phyloP scores from a whole-genome alignment of 2,113 vertebrate genomes.

The Aegithalos caudatus region DNA sequence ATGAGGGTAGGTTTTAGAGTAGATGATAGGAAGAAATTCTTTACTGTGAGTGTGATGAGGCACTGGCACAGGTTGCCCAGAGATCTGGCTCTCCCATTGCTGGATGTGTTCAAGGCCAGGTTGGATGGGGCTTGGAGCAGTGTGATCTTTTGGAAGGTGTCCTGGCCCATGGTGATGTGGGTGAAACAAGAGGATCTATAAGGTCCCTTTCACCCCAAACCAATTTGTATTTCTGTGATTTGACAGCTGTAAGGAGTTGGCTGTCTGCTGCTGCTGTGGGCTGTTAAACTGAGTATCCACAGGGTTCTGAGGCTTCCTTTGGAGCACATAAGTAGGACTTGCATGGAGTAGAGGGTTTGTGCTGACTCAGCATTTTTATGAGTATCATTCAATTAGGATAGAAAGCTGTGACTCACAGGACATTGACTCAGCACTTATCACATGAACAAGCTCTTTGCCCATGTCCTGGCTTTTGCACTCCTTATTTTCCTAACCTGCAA shows the following conservation, averaged over 20 bases:
- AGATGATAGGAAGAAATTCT: not conserved
- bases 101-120: not conserved
- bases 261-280: not conserved
- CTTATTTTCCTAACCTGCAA: not conserved
- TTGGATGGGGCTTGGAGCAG: not conserved
- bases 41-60: not conserved
- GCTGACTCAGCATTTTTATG: not conserved
- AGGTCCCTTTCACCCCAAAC: not conserved
- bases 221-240: not conserved
- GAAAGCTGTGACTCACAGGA: not conserved
- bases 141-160: not conserved
- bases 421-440: not conserved
- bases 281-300: not conserved
- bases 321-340: not conserved
- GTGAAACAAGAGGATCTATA: not conserved
- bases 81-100: accelerated
- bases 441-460: not conserved
- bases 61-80: not conserved
- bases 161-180: no score
- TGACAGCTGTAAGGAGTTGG: not conserved
- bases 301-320: not conserved
- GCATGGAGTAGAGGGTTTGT: not conserved
- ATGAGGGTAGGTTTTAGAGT: not conserved
- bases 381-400: not conserved
- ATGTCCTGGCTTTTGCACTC: not conserved